Base-by-base conservation (phyloP, 1,140 invertebrate species). In the Neodiprion pinetum region DNA sequence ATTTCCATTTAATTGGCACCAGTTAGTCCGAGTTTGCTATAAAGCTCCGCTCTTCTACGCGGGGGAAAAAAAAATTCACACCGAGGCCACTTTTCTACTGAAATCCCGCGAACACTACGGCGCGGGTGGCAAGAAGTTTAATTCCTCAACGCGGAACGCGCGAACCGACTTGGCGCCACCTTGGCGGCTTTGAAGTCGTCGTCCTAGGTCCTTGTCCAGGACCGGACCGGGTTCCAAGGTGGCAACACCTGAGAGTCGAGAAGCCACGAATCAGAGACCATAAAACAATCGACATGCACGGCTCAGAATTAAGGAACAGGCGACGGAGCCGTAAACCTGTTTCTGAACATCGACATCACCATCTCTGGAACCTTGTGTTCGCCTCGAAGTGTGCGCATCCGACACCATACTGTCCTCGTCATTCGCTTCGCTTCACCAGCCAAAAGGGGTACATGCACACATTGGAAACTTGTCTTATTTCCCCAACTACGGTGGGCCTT, bases 261-360 rank as follows among this genome's bases (percentile, higher is more conserved):
- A 61, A 17, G 53, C 53, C n/a, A 61, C 11, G 53, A 61, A 14
- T 61, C 53, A 61, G 53, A 17, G 53, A 12, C 73, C 72, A 80
- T 80, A 80, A 80, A 79, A 79, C 79, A 80, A 80, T 80, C 79
- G 79, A 79, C 79, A 76, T 76, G 66, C 73, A 40, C 28, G 28
- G 48, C 73, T 74, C 53, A 66, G 67, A 74, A 77, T 65, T 66
- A 70, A 65, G 49, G 67, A 79, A 71, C 67, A 47, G 67, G 40
- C 67, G 67, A 21, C 40, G 21, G 67, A 69, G 53, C 75, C 75
- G 72, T 79, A 78, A 80, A 80, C 79, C 79, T 80, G 79, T 80
- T 80, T 70, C 74, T 12, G 53, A 61, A 12, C 53, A 61, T 61
- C 53, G 53, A 61, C 53, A 61, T 61, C 53, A 61, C 53, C 53